Conservation (phyloP, 1,140 invertebrate species). For the Aethina tumida region DNA sequence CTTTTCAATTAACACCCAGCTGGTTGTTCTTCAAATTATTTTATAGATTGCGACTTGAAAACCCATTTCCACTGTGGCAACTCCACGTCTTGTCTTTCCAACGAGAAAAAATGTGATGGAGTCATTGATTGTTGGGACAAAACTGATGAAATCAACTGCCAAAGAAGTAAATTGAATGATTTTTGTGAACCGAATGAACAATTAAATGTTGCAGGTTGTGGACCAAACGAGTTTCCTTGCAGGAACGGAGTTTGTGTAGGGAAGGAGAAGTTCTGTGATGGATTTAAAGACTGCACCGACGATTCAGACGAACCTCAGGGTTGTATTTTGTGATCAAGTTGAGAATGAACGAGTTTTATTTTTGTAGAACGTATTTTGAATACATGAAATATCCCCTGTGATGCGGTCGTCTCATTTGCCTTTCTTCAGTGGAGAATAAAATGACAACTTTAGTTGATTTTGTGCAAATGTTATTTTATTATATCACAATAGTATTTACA, state of each 20-base stretch:
- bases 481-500: conserved; percentile 36
- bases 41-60: conserved; percentile 56
- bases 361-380: no score
- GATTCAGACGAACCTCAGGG: conserved; percentile 55
- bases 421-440: background rate
- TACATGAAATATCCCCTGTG: no score
- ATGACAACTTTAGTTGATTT: conserved; percentile 12
- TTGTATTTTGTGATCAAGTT: background rate
- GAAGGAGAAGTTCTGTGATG: conserved; percentile 51
- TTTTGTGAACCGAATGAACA: background rate
- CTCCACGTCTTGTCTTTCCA: conserved; percentile 61
- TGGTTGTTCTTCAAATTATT: conserved; percentile 17
- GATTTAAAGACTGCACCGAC: conserved; percentile 50
- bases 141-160: conserved; percentile 68
- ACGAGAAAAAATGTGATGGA: conserved; percentile 59
- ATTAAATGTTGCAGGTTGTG: conserved; percentile 12
- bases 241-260: conserved; percentile 51
- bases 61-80: conserved; percentile 70
- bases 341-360: conserved; percentile 1
- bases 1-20: conserved; percentile 1
- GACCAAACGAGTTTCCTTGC: conserved; percentile 45
- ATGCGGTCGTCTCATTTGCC: no score
- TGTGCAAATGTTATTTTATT: conserved; percentile 33
- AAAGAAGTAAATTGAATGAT: conserved; percentile 40
- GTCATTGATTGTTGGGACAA: conserved; percentile 72